Evolutionary conservation across 37 sponge, comb jelly and placozoan species (phyloP), one percentile per base, ranked within the genome.

Genomic region (Spongilla lacustris): DNA sequence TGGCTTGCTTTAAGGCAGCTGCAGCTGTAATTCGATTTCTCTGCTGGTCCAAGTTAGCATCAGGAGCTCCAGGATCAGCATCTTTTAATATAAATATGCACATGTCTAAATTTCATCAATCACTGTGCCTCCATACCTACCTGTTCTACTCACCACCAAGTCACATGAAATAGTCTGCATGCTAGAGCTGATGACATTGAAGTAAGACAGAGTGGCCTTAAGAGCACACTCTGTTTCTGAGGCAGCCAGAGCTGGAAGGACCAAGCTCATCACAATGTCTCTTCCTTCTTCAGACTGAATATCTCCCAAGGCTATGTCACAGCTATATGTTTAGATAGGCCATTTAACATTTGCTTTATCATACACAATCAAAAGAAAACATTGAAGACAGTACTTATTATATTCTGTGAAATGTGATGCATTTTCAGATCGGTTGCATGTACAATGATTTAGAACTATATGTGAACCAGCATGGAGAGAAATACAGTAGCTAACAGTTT

Each of bases 231-330:
- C 80, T 30, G 37, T 67, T 26, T n/a, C 58, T 0, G 79, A 83
- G 24, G 50, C 78, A 3, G 76, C 67, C 23, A 86, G 58, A n/a
- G 87, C 85, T 0, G 94, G 92, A 2, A 94, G 88, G 21, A 82
- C 74, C 38, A 96, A 27, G 81, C 91, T 88, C 75, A 96, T 23
- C 33, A 96, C 81, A 36, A 96, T 87, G 37, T 96, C 97, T 48
- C 94, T 85, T 80, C 87, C 90, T 82, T 96, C 97, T 76, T 96
- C 97, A 4, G 97, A 96, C 81, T 96, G 97, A 36, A 96, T 71
- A 71, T 96, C 97, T 28, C 97, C 97, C 81, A 96, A 46, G 23
- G 86, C 28, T 3, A 96, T 85, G 41, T 87, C 91, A 88, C 93
- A 90, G 48, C 85, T 89, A 68, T 69, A 2, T 33, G 4, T 10